A percentile compares a stretch with the other conserved stretches of the same genome.
Conservation (phyloP, 2,888 invertebrate species). For the Agonopterix subpropinquella region DNA sequence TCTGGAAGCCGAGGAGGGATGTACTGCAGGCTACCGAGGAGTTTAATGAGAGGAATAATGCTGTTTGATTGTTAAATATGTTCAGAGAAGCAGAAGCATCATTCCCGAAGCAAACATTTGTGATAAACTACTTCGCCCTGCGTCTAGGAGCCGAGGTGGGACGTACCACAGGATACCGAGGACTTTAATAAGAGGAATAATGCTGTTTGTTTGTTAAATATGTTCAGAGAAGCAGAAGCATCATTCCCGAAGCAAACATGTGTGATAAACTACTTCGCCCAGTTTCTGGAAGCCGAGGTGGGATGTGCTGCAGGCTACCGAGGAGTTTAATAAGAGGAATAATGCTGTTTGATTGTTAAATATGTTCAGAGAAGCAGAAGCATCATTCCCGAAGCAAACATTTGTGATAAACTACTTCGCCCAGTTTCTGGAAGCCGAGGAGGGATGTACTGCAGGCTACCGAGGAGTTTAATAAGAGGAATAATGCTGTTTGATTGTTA, state of each 20-base stretch:
- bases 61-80: slow-evolving; percentile 12
- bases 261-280: slow-evolving; percentile 47
- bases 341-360: slow-evolving; percentile 26
- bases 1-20: slow-evolving; percentile 63
- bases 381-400: slow-evolving; percentile 58
- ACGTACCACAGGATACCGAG: slow-evolving; percentile 57
- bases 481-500: slow-evolving; percentile 28
- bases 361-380: slow-evolving; percentile 13
- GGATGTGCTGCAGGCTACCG: slow-evolving; percentile 57
- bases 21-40: slow-evolving; percentile 60
- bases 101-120: slow-evolving; percentile 49
- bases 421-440: slow-evolving; percentile 61
- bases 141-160: slow-evolving; percentile 64
- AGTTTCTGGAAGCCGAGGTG: slow-evolving; percentile 65
- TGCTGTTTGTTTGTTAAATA: slow-evolving; percentile 18
- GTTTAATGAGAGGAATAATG: slow-evolving; percentile 59
- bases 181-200: slow-evolving; percentile 62
- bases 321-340: slow-evolving; percentile 61
- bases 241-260: slow-evolving; percentile 51
- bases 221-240: slow-evolving; percentile 26
- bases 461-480: slow-evolving; percentile 56
- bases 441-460: slow-evolving; percentile 61
- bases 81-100: slow-evolving; percentile 29
- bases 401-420: slow-evolving; percentile 46
- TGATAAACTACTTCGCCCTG: slow-evolving; percentile 52